phyloP scores from a whole-genome alignment of 2,113 vertebrate species.

The Oncorhynchus mykiss region DNA sequence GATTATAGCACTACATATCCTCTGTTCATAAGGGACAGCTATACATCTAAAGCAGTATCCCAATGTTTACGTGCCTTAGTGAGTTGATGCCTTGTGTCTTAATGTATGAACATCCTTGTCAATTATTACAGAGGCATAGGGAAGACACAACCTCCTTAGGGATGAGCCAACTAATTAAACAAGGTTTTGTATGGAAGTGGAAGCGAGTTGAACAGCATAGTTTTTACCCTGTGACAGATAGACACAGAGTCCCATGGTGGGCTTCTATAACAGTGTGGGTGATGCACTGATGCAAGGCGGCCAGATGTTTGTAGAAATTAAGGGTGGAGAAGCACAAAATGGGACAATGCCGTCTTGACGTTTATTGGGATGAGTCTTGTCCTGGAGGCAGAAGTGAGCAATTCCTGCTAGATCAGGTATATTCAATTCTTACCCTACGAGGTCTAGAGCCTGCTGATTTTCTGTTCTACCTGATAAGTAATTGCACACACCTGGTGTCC shows the following conservation, averaged over 20 bases:
- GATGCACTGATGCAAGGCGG: not conserved
- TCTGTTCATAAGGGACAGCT: no score
- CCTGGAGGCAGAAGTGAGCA: no score
- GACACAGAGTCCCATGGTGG: constrained; percentile 29
- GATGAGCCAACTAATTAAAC: constrained; percentile 62
- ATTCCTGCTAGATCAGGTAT: no score
- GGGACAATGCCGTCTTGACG: constrained; percentile 16
- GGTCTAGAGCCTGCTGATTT: no score
- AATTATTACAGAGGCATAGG: constrained; percentile 45
- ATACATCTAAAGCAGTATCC: no score
- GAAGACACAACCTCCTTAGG: constrained; percentile 34
- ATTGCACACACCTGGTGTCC: no score
- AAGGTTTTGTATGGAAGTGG: constrained; percentile 26
- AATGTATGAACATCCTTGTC: constrained; percentile 34
- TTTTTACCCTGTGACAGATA: constrained; percentile 39
- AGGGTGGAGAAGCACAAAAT: constrained; percentile 20
- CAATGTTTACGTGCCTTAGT: not conserved
- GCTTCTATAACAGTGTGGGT: not conserved
- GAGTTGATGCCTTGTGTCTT: not conserved
- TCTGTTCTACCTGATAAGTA: no score
- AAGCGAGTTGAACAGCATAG: constrained; percentile 11
- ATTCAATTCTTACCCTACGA: no score
- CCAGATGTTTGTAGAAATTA: not conserved
- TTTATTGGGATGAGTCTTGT: no score
- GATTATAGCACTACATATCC: no score